These are phyloP conservation scores for Halcyon chelicuti DNA, from an alignment of 2,797 vertebrate genomes.

Conservation along the genomic window DNA sequence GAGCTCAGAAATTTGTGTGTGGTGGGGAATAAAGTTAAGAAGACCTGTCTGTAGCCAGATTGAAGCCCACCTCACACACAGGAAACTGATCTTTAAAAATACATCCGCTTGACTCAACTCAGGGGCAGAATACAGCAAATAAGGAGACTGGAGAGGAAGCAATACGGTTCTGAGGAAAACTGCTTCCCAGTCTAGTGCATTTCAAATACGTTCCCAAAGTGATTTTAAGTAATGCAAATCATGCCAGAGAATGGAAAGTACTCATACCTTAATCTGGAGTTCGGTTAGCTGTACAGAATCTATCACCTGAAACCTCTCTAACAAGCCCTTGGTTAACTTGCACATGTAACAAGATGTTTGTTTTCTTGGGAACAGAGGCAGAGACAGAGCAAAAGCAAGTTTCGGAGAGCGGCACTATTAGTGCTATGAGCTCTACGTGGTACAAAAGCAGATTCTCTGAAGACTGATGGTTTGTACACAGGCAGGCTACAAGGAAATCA, in stretches of 20 bases:
- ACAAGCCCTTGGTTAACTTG: background rate
- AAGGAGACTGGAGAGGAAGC: background rate
- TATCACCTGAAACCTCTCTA: background rate
- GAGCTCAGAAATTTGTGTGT: background rate
- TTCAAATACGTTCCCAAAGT: background rate
- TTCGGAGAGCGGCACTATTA: background rate
- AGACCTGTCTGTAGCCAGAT: background rate
- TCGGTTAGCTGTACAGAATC: background rate
- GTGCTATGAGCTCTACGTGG: rapidly evolving
- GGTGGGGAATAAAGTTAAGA: background rate
- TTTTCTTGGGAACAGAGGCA: background rate
- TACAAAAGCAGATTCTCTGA: background rate
- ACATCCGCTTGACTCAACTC: background rate
- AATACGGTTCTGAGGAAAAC: background rate
- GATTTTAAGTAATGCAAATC: background rate
- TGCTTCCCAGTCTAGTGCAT: background rate
- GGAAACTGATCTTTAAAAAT: background rate
- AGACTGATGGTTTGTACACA: background rate
- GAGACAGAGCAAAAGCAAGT: background rate
- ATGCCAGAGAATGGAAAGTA: background rate
- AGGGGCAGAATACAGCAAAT: background rate
- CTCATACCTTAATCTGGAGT: background rate
- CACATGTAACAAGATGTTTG: background rate
- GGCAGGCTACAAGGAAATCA: background rate
- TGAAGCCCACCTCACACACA: background rate